Evolutionary conservation across 2,888 invertebrate species (phyloP).

Genomic region (Lapara coniferarum): DNA sequence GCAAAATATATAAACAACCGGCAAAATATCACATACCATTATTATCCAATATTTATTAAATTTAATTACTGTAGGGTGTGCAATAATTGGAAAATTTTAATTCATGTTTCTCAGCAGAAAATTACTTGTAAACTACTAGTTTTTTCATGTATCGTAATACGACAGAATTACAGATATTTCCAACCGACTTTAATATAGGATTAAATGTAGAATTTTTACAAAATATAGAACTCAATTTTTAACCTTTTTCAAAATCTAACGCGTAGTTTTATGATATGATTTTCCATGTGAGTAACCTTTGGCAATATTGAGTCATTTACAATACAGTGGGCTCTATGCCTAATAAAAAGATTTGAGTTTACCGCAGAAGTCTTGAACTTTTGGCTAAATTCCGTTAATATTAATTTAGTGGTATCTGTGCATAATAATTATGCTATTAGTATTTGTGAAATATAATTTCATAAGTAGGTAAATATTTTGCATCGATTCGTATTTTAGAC

Average conservation of each 20-base stretch:
- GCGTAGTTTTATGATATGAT: not conserved
- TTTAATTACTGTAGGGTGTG: constrained; percentile 27
- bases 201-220: no score
- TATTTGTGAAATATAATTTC: not conserved
- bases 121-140: not conserved
- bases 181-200: not conserved
- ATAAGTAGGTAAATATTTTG: not conserved
- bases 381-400: constrained; percentile 5
- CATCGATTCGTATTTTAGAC: not conserved
- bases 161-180: not conserved
- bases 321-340: not conserved
- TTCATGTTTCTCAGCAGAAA: not conserved
- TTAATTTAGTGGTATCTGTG: not conserved
- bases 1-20: constrained; percentile 69
- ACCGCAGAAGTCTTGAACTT: constrained; percentile 3
- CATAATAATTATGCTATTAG: not conserved
- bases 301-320: constrained; percentile 7
- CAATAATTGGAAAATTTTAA: not conserved
- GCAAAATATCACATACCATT: constrained; percentile 72
- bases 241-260: not conserved
- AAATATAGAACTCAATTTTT: no score
- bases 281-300: constrained; percentile 2
- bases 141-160: not conserved
- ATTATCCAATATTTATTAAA: constrained; percentile 39
- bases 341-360: not conserved